A percentile compares a stretch with the other conserved stretches of the same genome.
These are phyloP conservation scores for Troilus luridus DNA, from an alignment of 2,888 invertebrate genomes.

Conservation along the genomic window DNA sequence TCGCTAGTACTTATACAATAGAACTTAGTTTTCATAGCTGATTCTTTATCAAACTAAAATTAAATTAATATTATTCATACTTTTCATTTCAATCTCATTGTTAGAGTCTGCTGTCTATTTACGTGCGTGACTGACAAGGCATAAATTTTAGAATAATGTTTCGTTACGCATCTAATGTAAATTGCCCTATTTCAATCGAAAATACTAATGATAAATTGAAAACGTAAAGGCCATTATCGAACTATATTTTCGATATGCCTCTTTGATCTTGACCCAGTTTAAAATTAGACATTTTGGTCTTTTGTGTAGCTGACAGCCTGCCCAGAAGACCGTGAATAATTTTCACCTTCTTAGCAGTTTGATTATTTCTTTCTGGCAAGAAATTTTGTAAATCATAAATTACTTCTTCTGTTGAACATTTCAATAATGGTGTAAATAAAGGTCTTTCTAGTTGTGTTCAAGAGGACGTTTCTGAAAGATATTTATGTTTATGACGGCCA, in stretches of 20 bases:
- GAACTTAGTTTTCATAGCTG: no score
- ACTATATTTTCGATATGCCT: conserved; percentile 14
- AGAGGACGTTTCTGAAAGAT: no score
- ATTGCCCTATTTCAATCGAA: not conserved
- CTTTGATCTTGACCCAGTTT: not conserved
- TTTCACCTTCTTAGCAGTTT: not conserved
- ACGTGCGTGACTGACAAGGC: not conserved
- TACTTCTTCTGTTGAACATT: not conserved
- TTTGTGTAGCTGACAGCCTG: not conserved
- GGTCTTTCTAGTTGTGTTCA: no score
- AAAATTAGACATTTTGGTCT: not conserved
- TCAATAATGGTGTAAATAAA: no score
- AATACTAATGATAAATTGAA: not conserved
- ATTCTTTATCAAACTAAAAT: no score
- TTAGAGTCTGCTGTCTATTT: not conserved
- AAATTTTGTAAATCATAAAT: not conserved
- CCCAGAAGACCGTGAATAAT: conserved; percentile 5
- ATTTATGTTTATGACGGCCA: no score
- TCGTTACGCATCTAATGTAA: not conserved
- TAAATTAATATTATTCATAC: not conserved
- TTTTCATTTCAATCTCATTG: not conserved
- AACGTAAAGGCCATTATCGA: not conserved
- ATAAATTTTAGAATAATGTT: not conserved
- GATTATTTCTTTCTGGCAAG: not conserved
- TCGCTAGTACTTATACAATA: no score